A percentile compares a stretch with the other conserved stretches of the same genome.
phyloP scores from a whole-genome alignment of 2,113 vertebrate species.

The Psammodynastes pulverulentus region DNA sequence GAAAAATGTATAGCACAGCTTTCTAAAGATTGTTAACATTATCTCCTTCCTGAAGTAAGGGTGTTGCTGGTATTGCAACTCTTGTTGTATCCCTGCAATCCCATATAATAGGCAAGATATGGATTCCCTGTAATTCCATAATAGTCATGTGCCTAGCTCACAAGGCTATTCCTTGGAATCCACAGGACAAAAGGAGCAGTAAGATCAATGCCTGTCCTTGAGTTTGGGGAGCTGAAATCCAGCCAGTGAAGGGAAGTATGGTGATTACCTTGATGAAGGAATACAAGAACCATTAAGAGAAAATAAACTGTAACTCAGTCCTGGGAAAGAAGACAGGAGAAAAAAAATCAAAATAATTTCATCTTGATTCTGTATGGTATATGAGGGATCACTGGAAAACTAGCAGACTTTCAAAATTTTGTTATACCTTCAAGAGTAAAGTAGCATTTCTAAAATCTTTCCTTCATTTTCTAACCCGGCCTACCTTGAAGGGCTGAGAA shows the following conservation, averaged over 20 bases:
- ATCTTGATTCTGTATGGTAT: neutral
- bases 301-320: neutral
- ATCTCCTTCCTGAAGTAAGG: neutral
- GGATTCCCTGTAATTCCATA: neutral
- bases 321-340: neutral
- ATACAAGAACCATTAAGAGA: neutral
- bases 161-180: neutral
- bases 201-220: neutral
- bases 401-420: neutral
- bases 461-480: neutral
- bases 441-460: neutral
- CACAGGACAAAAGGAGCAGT: neutral
- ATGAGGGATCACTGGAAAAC: neutral
- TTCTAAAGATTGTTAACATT: neutral
- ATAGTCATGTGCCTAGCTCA: neutral
- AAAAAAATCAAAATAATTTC: neutral
- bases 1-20: neutral
- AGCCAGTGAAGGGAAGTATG: neutral
- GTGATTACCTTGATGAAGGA: neutral
- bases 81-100: neutral
- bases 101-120: neutral
- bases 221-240: neutral
- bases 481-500: neutral
- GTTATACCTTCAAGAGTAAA: neutral
- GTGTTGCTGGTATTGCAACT: neutral